Base-by-base conservation (phyloP, 92 coral and sea anemone species). In the Galaxea fascicularis region DNA sequence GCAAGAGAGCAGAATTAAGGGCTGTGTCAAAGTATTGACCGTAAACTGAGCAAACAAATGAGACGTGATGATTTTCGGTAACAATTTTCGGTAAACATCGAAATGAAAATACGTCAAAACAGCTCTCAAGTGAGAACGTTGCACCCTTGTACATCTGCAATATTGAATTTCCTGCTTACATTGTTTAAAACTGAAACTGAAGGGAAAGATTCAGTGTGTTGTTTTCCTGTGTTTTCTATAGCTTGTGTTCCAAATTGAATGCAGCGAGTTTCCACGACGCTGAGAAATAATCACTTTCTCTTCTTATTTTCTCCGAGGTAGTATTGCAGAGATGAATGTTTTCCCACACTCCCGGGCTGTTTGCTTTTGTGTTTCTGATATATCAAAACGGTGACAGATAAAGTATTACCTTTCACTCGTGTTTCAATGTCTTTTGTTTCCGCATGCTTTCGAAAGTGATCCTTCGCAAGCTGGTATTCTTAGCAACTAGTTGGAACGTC, bases 351-450 rank as follows among this genome's bases (percentile, higher is more conserved):
- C 44, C 18, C 53, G 25, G 8, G 39, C 30, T 77, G 82, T 77
- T 59, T 77, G 82, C 71, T 26, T 76, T 77, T 41, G 56, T 77
- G 18, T 35, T 59, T 22, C 21, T 56, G 67, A 24, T 56, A 56
- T 57, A n/a, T n/a, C 59, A 4, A 62, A 47, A 46, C 74, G 49
- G 84, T 44, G 49, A 4, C 58, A 27, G 63, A 44, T 46, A 66
- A 45, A 77, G 54, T 8, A 63, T 39, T 25, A 35, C 63, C 16
- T 63, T 8, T 60, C 31, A 62, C 59, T 24, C 17, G 49, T 58
- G 14, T 58, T 62, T 77, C 25, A 41, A 13, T 45, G 16, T 66
- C 35, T 60, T 51, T 76, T 35, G 52, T 31, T 76, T 31, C n/a
- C 45, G 41, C 41, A 35, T 35, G 41, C 6, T 35, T 35, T 6